Evolutionary conservation across 1,140 invertebrate genomes (phyloP).

Genomic region (Helicoverpa armigera): DNA sequence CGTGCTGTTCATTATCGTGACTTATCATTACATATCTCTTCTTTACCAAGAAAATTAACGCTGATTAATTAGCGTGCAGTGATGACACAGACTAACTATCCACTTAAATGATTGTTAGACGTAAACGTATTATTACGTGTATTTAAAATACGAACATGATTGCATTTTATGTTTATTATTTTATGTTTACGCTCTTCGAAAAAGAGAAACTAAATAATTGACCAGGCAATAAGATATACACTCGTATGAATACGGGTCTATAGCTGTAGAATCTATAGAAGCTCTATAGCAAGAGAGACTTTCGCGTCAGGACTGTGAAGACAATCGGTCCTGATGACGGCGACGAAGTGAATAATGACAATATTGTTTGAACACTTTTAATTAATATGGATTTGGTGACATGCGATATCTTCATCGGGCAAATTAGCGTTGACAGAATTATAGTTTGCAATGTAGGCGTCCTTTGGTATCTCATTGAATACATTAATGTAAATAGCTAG

Average conservation of each 20-base stretch:
- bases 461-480: no score
- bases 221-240: slow-evolving; percentile 30
- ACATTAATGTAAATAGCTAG: background rate
- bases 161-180: no score
- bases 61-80: slow-evolving; percentile 1
- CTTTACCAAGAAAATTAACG: slow-evolving; percentile 7
- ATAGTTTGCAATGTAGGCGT: background rate
- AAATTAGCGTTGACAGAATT: slow-evolving; percentile 54
- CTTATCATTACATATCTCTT: slow-evolving; percentile 29
- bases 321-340: slow-evolving; percentile 56
- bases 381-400: slow-evolving; percentile 76
- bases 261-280: background rate
- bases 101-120: background rate
- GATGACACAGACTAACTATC: background rate
- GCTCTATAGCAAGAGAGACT: background rate
- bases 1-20: slow-evolving; percentile 59
- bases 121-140: background rate
- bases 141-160: background rate
- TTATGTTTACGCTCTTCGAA: background rate
- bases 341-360: slow-evolving; percentile 58
- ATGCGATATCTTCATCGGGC: slow-evolving; percentile 60
- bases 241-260: background rate
- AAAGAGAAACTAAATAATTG: slow-evolving; percentile 13
- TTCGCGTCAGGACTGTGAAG: slow-evolving; percentile 47
- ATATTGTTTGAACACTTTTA: slow-evolving; percentile 72